Evolutionary conservation across 2,113 vertebrate species (phyloP).

Genomic region (Eolophus roseicapilla): DNA sequence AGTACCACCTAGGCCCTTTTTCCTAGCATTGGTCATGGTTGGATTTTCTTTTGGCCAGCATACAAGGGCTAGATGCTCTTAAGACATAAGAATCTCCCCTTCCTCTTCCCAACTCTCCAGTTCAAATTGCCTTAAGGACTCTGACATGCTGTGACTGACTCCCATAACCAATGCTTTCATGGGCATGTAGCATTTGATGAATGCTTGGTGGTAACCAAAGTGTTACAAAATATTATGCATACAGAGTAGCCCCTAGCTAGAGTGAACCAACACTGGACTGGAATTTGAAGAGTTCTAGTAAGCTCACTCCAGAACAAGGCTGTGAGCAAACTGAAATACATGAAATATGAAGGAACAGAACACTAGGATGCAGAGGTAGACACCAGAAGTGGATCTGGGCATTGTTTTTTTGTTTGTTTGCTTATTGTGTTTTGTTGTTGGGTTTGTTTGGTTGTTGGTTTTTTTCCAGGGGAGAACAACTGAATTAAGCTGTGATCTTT

Average conservation of each 20-base stretch:
- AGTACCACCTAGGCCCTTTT: not conserved
- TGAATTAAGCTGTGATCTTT: not conserved
- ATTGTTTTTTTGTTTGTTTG: not conserved
- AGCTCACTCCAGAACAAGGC: not conserved
- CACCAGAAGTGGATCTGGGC: not conserved
- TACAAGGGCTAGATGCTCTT: not conserved
- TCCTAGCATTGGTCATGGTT: not conserved
- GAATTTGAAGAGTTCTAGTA: not conserved
- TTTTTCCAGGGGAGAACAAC: not conserved
- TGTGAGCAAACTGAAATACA: not conserved
- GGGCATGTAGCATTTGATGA: not conserved
- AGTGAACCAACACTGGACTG: not conserved
- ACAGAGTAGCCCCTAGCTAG: not conserved
- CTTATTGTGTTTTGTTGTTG: not conserved
- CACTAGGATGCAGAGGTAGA: not conserved
- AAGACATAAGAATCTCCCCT: not conserved
- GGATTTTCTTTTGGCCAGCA: not conserved
- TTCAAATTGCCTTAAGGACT: not conserved
- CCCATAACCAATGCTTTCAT: not conserved
- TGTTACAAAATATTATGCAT: not conserved
- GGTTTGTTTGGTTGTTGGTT: not conserved
- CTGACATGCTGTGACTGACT: not conserved
- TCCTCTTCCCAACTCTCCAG: not conserved
- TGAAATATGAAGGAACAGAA: not conserved
- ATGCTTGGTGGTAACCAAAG: not conserved